phyloP scores from a whole-genome alignment of 2,888 invertebrate genomes.

The Schrankia costaestrigalis region DNA sequence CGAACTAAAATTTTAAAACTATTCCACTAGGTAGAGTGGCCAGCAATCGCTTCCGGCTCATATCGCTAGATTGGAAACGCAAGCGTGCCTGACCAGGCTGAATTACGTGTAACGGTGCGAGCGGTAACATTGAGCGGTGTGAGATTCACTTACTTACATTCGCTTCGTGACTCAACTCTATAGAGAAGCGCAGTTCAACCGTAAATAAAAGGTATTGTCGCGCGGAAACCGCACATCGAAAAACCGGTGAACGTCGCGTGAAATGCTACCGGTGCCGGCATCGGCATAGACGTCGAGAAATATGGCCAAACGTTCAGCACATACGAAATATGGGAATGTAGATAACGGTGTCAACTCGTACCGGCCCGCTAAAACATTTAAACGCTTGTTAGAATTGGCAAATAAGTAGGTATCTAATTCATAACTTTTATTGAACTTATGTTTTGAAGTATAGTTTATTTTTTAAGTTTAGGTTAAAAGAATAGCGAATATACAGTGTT shows the following conservation, averaged over 20 bases:
- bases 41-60: conserved; percentile 51
- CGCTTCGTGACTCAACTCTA: conserved; percentile 58
- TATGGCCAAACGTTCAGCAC: conserved; percentile 60
- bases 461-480: no score
- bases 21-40: conserved; percentile 33
- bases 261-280: conserved; percentile 64
- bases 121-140: conserved; percentile 31
- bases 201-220: conserved; percentile 70
- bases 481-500: no score
- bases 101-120: conserved; percentile 41
- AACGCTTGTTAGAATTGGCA: conserved; percentile 22
- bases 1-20: conserved; percentile 44
- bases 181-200: conserved; percentile 52
- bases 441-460: no score
- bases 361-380: conserved; percentile 29
- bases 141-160: conserved; percentile 54
- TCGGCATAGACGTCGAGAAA: conserved; percentile 62
- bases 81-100: conserved; percentile 40
- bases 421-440: no score
- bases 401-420: no score
- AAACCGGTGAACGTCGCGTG: conserved; percentile 69
- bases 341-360: conserved; percentile 54
- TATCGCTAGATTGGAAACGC: conserved; percentile 51
- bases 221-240: conserved; percentile 70
- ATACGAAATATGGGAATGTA: conserved; percentile 58